These are phyloP conservation scores for Mastomys coucha DNA, from an alignment of 2,113 vertebrate species.

Conservation along the genomic window DNA sequence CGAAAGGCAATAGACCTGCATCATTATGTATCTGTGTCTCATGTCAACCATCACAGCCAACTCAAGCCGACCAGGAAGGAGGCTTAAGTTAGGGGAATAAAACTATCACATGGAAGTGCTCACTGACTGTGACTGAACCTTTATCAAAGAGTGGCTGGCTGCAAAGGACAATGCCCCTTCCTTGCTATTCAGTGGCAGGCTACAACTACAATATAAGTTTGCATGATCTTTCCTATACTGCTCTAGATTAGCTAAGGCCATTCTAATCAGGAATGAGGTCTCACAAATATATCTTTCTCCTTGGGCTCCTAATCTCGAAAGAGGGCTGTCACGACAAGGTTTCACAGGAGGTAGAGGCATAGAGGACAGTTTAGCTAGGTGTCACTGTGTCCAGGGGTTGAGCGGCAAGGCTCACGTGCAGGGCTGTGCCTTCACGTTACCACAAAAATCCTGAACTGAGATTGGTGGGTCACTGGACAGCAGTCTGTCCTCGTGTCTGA, in stretches of 20 bases:
- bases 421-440: fast-evolving
- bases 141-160: not conserved
- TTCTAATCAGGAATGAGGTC: not conserved
- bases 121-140: not conserved
- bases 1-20: not conserved
- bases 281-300: not conserved
- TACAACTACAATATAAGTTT: not conserved
- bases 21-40: not conserved
- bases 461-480: too few species aligned
- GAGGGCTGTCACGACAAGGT: fast-evolving
- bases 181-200: not conserved
- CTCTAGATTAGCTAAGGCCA: not conserved
- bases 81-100: not conserved
- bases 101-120: not conserved
- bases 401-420: too few species aligned
- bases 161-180: not conserved
- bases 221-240: not conserved
- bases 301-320: not conserved
- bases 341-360: not conserved
- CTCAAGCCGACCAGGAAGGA: not conserved
- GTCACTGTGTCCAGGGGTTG: too few species aligned
- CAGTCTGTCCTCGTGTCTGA: not conserved
- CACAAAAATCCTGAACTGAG: not conserved
- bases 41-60: not conserved
- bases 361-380: not conserved